A percentile compares a stretch with the other conserved stretches of the same genome.
phyloP scores from a whole-genome alignment of 2,888 invertebrate species.

The Xestia xanthographa region DNA sequence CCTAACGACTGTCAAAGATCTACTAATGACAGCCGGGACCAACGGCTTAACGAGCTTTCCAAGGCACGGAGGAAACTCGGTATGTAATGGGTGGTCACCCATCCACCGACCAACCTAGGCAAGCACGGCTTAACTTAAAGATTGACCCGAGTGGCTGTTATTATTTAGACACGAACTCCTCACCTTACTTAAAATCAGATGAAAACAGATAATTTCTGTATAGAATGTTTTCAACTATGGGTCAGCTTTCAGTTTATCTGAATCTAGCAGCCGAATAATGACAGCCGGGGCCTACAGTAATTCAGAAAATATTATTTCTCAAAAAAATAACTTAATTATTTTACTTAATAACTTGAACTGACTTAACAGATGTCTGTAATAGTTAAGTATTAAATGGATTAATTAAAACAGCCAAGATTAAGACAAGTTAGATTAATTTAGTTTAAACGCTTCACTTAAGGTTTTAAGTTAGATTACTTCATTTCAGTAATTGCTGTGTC shows the following conservation, averaged over 20 bases:
- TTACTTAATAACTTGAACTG: conserved; percentile 32
- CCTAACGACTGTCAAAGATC: too few species aligned
- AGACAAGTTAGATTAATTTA: conserved; percentile 43
- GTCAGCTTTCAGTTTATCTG: neutral
- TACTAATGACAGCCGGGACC: too few species aligned
- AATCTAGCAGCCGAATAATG: neutral
- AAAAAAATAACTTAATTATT: neutral
- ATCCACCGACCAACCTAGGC: too few species aligned
- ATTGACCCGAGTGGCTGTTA: too few species aligned
- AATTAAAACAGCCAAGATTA: conserved; percentile 35
- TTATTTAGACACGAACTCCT: too few species aligned
- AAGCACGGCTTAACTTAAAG: too few species aligned
- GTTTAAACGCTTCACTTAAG: conserved; percentile 32
- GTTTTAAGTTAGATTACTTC: conserved; percentile 33
- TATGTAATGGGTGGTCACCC: too few species aligned
- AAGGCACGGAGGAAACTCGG: too few species aligned
- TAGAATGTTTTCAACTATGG: too few species aligned
- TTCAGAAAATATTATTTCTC: neutral
- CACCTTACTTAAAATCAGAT: too few species aligned
- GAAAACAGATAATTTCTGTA: too few species aligned
- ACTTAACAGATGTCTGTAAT: conserved; percentile 51
- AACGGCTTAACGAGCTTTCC: too few species aligned
- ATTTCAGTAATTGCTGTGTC: neutral
- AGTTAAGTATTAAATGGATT: conserved; percentile 38
- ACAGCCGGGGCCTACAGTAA: neutral